Evolutionary conservation across 2,113 vertebrate genomes (phyloP).

Genomic region (Echinops telfairi): DNA sequence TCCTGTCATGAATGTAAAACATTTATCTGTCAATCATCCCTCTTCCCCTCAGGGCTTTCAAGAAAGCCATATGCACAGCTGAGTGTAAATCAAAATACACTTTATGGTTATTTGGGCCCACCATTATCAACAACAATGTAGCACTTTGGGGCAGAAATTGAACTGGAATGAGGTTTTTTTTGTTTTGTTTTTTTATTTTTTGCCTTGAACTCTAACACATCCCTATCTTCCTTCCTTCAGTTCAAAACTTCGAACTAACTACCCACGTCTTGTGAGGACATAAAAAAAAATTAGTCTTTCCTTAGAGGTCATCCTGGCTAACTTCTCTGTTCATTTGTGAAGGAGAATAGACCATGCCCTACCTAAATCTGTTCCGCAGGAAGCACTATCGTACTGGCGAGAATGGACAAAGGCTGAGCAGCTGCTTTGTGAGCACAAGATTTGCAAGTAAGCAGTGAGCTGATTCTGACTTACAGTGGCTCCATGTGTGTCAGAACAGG

Average conservation of each 20-base stretch:
- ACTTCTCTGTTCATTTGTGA: background rate
- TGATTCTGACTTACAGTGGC: too few species aligned
- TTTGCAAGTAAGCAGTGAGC: background rate
- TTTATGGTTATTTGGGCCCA: background rate
- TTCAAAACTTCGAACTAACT: background rate
- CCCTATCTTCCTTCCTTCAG: background rate
- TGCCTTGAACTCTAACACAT: background rate
- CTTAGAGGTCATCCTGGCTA: background rate
- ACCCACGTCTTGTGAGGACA: background rate
- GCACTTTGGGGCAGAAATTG: background rate
- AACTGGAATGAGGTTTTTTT: background rate
- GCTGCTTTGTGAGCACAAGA: background rate
- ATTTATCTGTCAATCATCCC: background rate
- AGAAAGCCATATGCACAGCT: background rate
- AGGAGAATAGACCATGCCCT: background rate
- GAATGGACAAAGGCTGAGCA: too few species aligned
- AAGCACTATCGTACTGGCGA: rapidly evolving
- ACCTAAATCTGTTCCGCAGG: rapidly evolving
- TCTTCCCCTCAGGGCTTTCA: background rate
- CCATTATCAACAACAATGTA: background rate
- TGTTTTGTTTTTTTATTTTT: too few species aligned
- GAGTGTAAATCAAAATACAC: background rate
- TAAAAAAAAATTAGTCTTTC: background rate
- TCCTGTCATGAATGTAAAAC: background rate
- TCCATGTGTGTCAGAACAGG: background rate